Evolutionary conservation across 2,113 vertebrate species (phyloP), one percentile per base, ranked within the genome.

Genomic region (Phaethornis superciliosus): DNA sequence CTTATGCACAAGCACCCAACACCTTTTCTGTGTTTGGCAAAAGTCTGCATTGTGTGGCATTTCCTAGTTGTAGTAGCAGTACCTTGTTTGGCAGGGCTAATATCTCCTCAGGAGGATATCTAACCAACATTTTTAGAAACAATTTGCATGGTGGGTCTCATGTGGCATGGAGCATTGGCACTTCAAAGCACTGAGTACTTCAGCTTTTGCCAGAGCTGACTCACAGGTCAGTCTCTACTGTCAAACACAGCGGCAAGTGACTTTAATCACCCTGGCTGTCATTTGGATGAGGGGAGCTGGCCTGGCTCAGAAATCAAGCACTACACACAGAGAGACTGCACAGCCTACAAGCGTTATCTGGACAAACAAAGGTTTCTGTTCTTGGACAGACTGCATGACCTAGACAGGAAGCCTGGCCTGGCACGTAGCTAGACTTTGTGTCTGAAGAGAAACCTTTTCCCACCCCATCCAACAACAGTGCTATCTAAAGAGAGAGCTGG

Each of bases 341-440:
- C 33, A 84, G 92, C 69, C 72, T 2, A 0, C 22, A 60, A 58
- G 71, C 9, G 64, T 93, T 92, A 94, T 82, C 84, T 54, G 89
- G 30, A 49, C 89, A 95, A 89, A 90, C 68, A 89, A 85, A 89
- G 37, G 85, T 40, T 78, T 89, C 87, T 96, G 92, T 89, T 94
- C 89, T 88, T 12, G 14, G 77, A 81, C 52, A 94, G 74, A 75
- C 86, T 84, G 89, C 69, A 15, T 32, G 77, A 84, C 49, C 79
- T 21, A 88, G 88, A 95, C 92, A 95, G 96, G 93, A 96, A 96
- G 71, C 70, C 74, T 56, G 67, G 74, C 87, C 33, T 76, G 85
- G 70, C 4, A 1, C 12, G 5, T 22, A 69, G 76, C 79, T 22
- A 81, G 56, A 54, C 87, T 71, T 52, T 30, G n/a, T 2, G 59